Percentiles rank a stretch among this genome's conserved stretches.
phyloP scores from a whole-genome alignment of 35 echinoderm and acorn worm genomes.

The Acanthaster planci region DNA sequence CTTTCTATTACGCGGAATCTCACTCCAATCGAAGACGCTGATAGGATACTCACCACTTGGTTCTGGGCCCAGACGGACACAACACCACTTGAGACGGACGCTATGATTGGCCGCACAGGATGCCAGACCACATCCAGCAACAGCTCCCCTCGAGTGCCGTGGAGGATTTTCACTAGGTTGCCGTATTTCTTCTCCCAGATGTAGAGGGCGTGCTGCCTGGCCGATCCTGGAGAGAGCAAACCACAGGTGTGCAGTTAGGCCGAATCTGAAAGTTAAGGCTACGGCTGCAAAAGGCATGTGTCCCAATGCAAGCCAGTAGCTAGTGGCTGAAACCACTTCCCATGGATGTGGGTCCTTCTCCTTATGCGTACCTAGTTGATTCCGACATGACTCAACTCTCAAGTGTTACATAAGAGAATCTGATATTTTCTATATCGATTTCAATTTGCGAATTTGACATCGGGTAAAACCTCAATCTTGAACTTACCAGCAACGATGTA shows the following conservation, averaged over 20 bases:
- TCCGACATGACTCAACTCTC: too few species aligned
- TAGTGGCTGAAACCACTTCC: too few species aligned
- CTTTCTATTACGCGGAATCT: background rate
- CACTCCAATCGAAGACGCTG: background rate
- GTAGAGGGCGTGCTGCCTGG: conserved; percentile 92
- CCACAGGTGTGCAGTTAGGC: too few species aligned
- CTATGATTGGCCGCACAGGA: conserved; percentile 99
- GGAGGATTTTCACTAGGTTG: conserved; percentile 94
- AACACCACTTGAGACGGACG: conserved; percentile 96
- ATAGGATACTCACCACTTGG: conserved; percentile 84
- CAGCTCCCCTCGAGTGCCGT: conserved; percentile 93
- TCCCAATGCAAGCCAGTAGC: too few species aligned
- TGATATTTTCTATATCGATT: too few species aligned
- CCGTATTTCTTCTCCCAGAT: conserved; percentile 99
- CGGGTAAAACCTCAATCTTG: too few species aligned
- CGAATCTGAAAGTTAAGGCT: too few species aligned
- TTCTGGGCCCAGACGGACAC: conserved; percentile 98
- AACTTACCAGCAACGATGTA: conserved; percentile 98
- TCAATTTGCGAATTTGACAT: too few species aligned
- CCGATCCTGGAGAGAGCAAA: conserved; percentile 56
- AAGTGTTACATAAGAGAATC: too few species aligned
- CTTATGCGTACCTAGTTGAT: too few species aligned
- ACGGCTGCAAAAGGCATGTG: too few species aligned
- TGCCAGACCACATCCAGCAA: conserved; percentile 98
- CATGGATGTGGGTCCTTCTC: too few species aligned